phyloP scores from a whole-genome alignment of 2,888 invertebrate genomes.

The Pterostichus niger region DNA sequence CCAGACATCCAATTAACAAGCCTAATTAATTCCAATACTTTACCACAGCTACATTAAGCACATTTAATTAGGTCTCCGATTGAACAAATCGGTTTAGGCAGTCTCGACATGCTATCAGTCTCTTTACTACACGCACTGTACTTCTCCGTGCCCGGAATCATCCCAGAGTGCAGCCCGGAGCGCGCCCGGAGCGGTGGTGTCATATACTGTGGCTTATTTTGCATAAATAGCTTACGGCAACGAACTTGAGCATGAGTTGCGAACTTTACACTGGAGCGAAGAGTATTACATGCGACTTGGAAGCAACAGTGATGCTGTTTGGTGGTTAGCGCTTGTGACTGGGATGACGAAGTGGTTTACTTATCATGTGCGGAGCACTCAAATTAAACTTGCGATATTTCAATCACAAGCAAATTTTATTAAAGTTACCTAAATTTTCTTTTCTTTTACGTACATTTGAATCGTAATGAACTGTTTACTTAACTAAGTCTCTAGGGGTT shows the following conservation, averaged over 20 bases:
- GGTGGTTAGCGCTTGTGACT: neutral
- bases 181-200: slow-evolving; percentile 21
- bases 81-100: neutral
- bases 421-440: too few relatives aligned
- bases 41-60: neutral
- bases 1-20: slow-evolving; percentile 12
- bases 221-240: slow-evolving; percentile 56
- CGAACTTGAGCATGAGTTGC: slow-evolving; percentile 33
- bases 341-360: too few relatives aligned
- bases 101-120: neutral
- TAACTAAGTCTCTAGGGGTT: too few relatives aligned
- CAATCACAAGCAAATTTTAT: too few relatives aligned
- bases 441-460: too few relatives aligned
- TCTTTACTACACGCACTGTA: neutral
- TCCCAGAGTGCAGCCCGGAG: neutral
- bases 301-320: neutral
- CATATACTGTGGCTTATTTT: slow-evolving; percentile 25
- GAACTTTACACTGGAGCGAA: neutral
- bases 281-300: slow-evolving; percentile 5
- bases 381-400: too few relatives aligned
- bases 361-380: too few relatives aligned
- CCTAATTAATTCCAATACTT: neutral
- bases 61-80: neutral
- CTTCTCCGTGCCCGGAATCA: neutral
- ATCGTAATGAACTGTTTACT: too few relatives aligned